Percentiles rank a stretch among this genome's conserved stretches.
Conservation (phyloP, 2,888 invertebrate species). For the Oscheius sp. region DNA sequence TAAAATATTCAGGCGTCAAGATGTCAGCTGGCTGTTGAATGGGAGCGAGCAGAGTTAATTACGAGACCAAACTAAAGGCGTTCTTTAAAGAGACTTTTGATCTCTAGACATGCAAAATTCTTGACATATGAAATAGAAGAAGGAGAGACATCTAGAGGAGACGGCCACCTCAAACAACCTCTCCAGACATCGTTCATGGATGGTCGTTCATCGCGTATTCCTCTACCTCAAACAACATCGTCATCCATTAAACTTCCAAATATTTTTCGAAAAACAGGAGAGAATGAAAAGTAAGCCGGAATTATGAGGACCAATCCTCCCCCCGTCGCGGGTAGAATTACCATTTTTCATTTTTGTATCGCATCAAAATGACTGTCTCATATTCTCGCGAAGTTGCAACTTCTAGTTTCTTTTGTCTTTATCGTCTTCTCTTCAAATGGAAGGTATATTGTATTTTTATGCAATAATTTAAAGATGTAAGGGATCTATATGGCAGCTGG, state of each 20-base stretch:
- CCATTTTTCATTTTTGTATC: too few species aligned
- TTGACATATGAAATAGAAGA: too few species aligned
- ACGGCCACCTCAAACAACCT: not conserved
- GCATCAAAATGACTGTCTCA: slow-evolving; percentile 65
- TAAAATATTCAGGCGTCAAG: too few species aligned
- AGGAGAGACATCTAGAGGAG: too few species aligned
- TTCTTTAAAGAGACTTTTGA: too few species aligned
- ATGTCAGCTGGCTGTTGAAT: too few species aligned
- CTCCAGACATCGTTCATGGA: too few species aligned
- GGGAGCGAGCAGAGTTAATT: too few species aligned
- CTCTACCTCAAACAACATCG: not conserved
- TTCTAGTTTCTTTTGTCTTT: slow-evolving; percentile 66
- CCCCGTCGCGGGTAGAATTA: too few species aligned
- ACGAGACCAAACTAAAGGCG: too few species aligned
- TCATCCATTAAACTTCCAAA: not conserved
- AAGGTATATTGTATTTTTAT: slow-evolving; percentile 45
- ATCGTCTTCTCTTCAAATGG: slow-evolving; percentile 67
- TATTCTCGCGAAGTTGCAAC: slow-evolving; percentile 70
- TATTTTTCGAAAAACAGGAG: not conserved
- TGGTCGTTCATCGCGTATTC: too few species aligned
- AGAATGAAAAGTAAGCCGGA: not conserved
- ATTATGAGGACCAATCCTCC: not conserved
- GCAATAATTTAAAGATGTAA: slow-evolving; percentile 17
- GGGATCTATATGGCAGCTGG: slow-evolving; percentile 63
- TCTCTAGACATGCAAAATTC: not conserved